These are phyloP conservation scores for Eremobia ochroleuca DNA, from an alignment of 2,888 invertebrate genomes.

Conservation along the genomic window DNA sequence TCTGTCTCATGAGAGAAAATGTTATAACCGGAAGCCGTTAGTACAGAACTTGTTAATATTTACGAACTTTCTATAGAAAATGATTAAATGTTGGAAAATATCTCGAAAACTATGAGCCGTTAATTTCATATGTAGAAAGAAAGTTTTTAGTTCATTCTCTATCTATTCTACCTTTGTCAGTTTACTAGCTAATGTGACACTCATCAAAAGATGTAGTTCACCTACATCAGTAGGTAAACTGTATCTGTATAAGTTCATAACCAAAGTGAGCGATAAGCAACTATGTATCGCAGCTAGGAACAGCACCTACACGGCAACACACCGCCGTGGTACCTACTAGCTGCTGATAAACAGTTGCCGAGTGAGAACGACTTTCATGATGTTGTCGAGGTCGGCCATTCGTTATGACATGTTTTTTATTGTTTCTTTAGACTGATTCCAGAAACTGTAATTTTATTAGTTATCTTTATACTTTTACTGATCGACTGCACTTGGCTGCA, in stretches of 20 bases:
- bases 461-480: neutral
- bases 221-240: neutral
- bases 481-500: too few species aligned
- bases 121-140: neutral
- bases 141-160: neutral
- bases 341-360: conserved; percentile 23
- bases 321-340: too few species aligned
- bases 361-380: conserved; percentile 4
- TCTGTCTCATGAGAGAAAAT: neutral
- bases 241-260: neutral
- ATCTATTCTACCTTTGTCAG: neutral
- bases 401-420: neutral
- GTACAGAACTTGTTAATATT: neutral
- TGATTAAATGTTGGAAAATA: neutral
- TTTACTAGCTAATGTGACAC: neutral
- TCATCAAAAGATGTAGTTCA: neutral
- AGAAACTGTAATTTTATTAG: neutral
- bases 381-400: neutral
- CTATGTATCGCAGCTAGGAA: conserved; percentile 27
- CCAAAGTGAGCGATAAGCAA: conserved; percentile 32
- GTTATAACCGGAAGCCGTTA: neutral
- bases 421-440: neutral
- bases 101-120: neutral
- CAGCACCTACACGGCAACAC: neutral
- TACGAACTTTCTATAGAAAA: neutral